Conservation (phyloP, 1,140 invertebrate species). For the Tyrophagus putrescentiae region DNA sequence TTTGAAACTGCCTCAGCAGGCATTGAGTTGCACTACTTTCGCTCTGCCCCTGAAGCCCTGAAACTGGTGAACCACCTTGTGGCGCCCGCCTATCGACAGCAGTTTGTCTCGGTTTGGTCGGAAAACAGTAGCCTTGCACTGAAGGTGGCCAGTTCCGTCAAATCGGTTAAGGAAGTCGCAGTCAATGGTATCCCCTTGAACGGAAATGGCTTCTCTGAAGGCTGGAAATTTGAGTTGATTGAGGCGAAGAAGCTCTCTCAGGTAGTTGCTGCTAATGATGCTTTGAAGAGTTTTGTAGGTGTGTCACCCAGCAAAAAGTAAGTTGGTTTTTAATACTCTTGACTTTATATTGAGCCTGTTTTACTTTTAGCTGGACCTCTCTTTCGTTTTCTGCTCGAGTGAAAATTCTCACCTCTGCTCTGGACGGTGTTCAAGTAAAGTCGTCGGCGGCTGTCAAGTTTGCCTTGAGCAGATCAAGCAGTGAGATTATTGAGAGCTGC, state of each 20-base stretch:
- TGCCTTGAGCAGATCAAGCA: not conserved
- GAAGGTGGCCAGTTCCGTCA: not conserved
- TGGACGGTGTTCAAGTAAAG: not conserved
- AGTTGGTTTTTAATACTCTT: not conserved
- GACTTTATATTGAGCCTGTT: not conserved
- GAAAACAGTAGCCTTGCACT: not conserved
- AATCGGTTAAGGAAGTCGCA: not conserved
- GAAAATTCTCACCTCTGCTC: not conserved
- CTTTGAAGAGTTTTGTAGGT: not conserved
- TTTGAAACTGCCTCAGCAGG: slow-evolving; percentile 2
- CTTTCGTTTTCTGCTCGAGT: not conserved
- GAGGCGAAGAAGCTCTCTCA: not conserved
- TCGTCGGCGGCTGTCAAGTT: not conserved
- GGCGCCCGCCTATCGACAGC: not conserved
- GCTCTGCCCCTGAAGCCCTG: not conserved
- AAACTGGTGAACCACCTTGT: slow-evolving; percentile 12
- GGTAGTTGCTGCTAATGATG: not conserved
- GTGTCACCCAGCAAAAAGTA: too few relatives aligned
- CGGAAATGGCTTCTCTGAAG: not conserved
- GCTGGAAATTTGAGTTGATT: slow-evolving; percentile 9
- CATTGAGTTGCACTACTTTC: slow-evolving; percentile 11
- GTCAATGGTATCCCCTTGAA: slow-evolving; percentile 2
- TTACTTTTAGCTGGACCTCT: not conserved
- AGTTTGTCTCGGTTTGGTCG: not conserved
- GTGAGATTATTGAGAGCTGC: not conserved